Percentiles rank a stretch among this genome's conserved stretches.
These are phyloP conservation scores for Sula dactylatra DNA, from an alignment of 2,113 vertebrate genomes.

Conservation along the genomic window DNA sequence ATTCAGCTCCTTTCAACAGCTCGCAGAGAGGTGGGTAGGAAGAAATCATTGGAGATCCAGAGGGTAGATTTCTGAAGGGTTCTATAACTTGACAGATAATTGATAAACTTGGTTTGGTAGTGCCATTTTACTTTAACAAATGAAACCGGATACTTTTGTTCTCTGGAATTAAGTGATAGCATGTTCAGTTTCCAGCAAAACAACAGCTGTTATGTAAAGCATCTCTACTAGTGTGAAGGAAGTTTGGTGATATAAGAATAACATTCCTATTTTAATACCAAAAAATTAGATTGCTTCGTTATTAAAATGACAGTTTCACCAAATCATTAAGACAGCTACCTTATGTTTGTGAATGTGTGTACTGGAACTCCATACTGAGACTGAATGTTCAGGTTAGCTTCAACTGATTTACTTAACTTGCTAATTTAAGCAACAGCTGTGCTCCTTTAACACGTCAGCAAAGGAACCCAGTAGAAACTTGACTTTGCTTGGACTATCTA, in stretches of 20 bases:
- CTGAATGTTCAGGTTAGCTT: background rate
- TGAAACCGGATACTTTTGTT: background rate
- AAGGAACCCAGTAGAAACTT: background rate
- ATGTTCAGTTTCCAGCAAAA: background rate
- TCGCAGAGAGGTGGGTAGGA: background rate
- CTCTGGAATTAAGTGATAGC: background rate
- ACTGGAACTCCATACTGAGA: background rate
- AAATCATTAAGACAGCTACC: background rate
- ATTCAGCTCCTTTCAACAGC: background rate
- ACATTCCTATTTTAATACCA: background rate
- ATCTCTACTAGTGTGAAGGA: background rate
- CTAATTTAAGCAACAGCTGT: background rate
- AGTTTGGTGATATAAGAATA: background rate
- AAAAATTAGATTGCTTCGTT: background rate
- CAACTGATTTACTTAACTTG: background rate
- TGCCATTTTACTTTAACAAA: background rate
- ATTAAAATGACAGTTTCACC: background rate
- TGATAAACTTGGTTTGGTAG: background rate
- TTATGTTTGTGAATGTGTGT: background rate
- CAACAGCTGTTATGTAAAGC: background rate
- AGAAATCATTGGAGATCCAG: background rate
- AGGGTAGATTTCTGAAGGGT: background rate
- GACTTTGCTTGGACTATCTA: background rate
- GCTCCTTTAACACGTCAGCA: background rate
- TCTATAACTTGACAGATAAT: background rate